A percentile compares a stretch with the other conserved stretches of the same genome.
Evolutionary conservation across 2,888 invertebrate genomes (phyloP).

Genomic region (Mongoloraphidia duomilia): DNA sequence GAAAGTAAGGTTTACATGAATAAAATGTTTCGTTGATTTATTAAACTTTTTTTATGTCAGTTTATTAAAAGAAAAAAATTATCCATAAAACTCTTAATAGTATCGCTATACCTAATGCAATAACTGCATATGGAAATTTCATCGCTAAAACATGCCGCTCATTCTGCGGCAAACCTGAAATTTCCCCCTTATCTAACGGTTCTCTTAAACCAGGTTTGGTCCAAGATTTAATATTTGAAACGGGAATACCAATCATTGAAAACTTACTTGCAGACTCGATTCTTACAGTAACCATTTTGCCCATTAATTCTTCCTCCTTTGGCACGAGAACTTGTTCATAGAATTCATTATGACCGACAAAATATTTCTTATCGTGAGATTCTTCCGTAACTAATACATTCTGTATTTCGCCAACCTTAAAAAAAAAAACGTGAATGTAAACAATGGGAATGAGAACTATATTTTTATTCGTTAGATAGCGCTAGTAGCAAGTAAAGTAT

Average conservation of each 20-base stretch:
- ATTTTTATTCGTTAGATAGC: too few species aligned
- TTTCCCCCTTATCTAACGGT: constrained; percentile 37
- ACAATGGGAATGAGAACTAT: too few species aligned
- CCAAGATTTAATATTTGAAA: constrained; percentile 37
- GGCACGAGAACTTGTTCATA: constrained; percentile 89
- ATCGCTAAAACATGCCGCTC: constrained; percentile 3
- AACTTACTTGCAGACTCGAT: constrained; percentile 57
- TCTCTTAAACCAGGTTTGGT: constrained; percentile 34
- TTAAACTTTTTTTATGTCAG: background rate
- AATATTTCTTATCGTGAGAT: constrained; percentile 80
- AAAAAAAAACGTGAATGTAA: constrained; percentile 19
- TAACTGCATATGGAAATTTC: constrained; percentile 23
- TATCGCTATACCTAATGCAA: constrained; percentile 22
- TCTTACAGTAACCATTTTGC: constrained; percentile 65
- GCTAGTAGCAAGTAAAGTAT: background rate
- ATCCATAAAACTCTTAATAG: constrained; percentile 25
- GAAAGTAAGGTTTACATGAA: background rate
- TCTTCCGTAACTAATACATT: constrained; percentile 83
- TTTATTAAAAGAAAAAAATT: constrained; percentile 16
- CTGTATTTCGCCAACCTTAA: constrained; percentile 43
- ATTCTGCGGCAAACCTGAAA: constrained; percentile 30
- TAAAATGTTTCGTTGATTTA: background rate
- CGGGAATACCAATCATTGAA: constrained; percentile 58
- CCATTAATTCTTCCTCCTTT: constrained; percentile 60
- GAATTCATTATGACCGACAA: constrained; percentile 87